Evolutionary conservation across 2,113 vertebrate species (phyloP).

Genomic region (Columba livia): DNA sequence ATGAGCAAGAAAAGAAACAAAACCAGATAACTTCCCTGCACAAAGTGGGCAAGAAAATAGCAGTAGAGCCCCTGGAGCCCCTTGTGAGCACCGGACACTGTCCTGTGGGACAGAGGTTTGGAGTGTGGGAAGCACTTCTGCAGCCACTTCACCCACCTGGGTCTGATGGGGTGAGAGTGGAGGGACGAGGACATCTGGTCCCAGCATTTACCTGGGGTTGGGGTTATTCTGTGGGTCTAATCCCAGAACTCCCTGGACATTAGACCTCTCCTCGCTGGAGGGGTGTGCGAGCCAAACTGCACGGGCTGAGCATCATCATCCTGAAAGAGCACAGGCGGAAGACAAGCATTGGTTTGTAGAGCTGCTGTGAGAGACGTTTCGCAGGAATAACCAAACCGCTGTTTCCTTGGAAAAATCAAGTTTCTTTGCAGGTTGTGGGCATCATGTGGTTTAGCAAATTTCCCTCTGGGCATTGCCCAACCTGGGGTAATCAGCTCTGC

Average conservation of each 20-base stretch:
- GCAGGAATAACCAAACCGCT: background rate
- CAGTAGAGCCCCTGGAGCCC: background rate
- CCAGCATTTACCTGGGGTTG: background rate
- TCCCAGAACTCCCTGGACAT: background rate
- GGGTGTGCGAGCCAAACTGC: background rate
- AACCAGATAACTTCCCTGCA: background rate
- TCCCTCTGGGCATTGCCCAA: conserved; percentile 49
- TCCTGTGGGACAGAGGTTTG: background rate
- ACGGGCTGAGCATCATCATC: background rate
- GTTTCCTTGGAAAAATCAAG: background rate
- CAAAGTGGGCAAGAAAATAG: background rate
- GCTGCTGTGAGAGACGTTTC: background rate
- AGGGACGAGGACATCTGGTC: background rate
- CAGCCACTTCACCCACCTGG: background rate
- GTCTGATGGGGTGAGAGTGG: background rate
- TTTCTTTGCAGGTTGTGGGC: conserved; percentile 37
- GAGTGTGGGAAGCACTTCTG: background rate
- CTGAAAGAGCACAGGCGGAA: background rate
- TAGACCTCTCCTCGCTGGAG: background rate
- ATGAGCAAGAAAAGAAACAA: background rate
- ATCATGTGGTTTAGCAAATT: conserved; percentile 59
- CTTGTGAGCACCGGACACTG: background rate
- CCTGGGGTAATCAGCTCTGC: conserved; percentile 63
- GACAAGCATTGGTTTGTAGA: background rate
- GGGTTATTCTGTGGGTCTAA: background rate